Percentiles rank a stretch among this genome's conserved stretches.
phyloP scores from a whole-genome alignment of 1,140 invertebrate species.

The Trachymyrmex cornetzi region DNA sequence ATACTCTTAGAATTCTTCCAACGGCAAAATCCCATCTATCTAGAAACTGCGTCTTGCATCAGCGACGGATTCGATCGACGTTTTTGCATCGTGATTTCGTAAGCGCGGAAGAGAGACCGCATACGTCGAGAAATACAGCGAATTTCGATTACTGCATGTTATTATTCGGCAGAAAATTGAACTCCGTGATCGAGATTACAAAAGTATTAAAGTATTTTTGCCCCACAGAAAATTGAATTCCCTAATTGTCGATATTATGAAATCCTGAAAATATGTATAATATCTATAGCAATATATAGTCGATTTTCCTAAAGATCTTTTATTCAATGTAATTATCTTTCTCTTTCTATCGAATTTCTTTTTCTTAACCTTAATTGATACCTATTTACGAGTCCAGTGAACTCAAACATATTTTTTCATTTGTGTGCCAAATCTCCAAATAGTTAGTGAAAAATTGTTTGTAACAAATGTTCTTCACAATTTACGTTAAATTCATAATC shows the following conservation, averaged over 20 bases:
- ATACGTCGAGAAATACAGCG: slow-evolving; percentile 8
- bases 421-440: no score
- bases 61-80: slow-evolving; percentile 37
- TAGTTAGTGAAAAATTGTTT: no score
- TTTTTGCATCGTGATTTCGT: slow-evolving; percentile 41
- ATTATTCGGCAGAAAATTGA: slow-evolving; percentile 22
- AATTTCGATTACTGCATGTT: slow-evolving; percentile 31
- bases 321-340: not conserved
- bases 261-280: not conserved
- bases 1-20: slow-evolving; percentile 69
- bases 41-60: slow-evolving; percentile 58
- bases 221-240: slow-evolving; percentile 4
- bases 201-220: slow-evolving; percentile 7
- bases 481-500: no score
- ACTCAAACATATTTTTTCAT: no score
- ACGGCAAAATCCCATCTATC: slow-evolving; percentile 56
- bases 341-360: not conserved
- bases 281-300: not conserved
- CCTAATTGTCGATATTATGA: slow-evolving; percentile 10
- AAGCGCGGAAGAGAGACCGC: slow-evolving; percentile 19
- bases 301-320: not conserved
- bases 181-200: slow-evolving; percentile 15
- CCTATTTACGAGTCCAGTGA: no score
- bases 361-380: not conserved
- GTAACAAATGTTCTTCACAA: no score